Evolutionary conservation across 2,888 invertebrate species (phyloP), one percentile per base, ranked within the genome.

Genomic region (Lithosia quadra): DNA sequence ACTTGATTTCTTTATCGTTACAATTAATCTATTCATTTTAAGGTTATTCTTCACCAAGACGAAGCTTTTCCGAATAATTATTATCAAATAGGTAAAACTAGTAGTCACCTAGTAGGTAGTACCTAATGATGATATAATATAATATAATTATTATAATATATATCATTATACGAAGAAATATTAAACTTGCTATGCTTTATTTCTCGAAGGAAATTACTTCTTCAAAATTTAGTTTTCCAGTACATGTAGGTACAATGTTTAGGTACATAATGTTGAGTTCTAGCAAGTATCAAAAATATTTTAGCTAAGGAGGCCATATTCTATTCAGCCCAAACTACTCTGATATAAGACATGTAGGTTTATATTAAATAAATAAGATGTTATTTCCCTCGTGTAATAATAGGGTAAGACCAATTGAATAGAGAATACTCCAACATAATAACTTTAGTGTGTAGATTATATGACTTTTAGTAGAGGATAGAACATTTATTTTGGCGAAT

Each of bases 341-440:
- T 13, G 34, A 34, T 21, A 18, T 49, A 49, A 49, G 49, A 49
- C n/a, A 49, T 10, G 3, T 49, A 9, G 18, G n/a, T 2, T 18
- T 15, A 28, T 28, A 28, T 28, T 28, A 28, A 28, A 28, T 28
- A 28, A 28, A 28, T 49, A n/a, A n/a, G 59, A 36, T n/a, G 10
- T 21, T 36, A 13, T 60, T 60, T 60, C 15, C 15, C 22, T 36
- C 21, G 1, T 60, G 3, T 34, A 22, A 13, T 24, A 56, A 10
- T 56, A 56, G 15, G 13, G 21, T 24, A 60, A 15, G 15, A 9
- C n/a, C 15, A 18, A 22, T 15, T 10, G 21, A 22, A 39, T 39
- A 60, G 60, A 60, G 60, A 60, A 60, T 60, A 60, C 60, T 60
- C 36, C 60, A 60, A 39, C 39, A 0, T 9, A 39, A 39, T 60